Percentiles rank a stretch among this genome's conserved stretches.
Conservation (phyloP, 2,797 vertebrate genomes). For the Hydrophis major region DNA sequence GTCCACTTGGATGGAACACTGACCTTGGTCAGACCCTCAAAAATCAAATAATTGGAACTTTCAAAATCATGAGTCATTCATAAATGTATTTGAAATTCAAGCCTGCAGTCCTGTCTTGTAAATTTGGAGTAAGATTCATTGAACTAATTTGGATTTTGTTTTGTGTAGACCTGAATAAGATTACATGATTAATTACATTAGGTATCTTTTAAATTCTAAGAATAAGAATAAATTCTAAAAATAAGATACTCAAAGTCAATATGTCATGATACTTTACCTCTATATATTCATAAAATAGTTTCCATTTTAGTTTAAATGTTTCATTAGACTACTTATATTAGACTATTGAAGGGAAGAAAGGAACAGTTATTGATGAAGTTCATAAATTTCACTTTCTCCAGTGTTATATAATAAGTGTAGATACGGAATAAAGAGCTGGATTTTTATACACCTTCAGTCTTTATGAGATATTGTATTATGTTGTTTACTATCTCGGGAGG, state of each 20-base stretch:
- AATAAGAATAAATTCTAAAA: neutral
- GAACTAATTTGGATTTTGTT: neutral
- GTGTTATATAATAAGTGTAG: neutral
- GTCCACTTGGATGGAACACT: neutral
- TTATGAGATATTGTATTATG: neutral
- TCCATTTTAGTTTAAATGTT: constrained; percentile 3
- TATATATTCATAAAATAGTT: neutral
- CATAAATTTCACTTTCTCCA: neutral
- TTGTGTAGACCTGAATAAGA: neutral
- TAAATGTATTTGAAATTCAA: constrained; percentile 33
- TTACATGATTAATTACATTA: constrained; percentile 9
- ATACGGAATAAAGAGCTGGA: neutral
- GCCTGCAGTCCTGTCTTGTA: neutral
- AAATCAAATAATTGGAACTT: neutral
- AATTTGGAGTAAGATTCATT: neutral
- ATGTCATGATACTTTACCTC: neutral
- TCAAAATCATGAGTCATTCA: neutral
- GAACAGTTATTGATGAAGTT: fast-evolving
- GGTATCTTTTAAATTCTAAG: constrained; percentile 18
- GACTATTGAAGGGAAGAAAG: neutral
- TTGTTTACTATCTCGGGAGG: neutral
- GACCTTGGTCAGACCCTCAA: neutral
- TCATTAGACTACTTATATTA: neutral
- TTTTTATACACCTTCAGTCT: neutral
- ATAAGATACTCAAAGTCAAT: neutral